A percentile compares a stretch with the other conserved stretches of the same genome.
Evolutionary conservation across 2,797 vertebrate genomes (phyloP).

Genomic region (Bradypodion pumilum): DNA sequence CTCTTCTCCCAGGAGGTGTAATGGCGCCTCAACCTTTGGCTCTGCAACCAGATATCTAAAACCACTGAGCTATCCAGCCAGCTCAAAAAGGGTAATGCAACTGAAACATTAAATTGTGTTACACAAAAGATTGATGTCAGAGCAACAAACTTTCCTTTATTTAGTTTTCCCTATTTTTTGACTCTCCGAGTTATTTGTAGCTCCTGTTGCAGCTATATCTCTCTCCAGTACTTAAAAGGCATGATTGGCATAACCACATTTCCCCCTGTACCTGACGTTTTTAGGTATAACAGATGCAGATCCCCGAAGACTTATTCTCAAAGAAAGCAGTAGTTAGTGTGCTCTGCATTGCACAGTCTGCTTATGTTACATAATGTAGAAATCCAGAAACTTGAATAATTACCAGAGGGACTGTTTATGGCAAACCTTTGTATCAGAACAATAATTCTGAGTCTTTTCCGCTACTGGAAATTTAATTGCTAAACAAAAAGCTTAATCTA

Average conservation of each 20-base stretch:
- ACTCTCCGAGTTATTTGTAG: not conserved
- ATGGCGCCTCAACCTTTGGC: too few relatives aligned
- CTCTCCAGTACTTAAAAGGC: not conserved
- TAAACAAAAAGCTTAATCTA: not conserved
- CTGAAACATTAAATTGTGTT: not conserved
- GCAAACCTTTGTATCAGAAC: not conserved
- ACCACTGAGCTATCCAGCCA: too few relatives aligned
- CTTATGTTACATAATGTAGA: conserved; percentile 6
- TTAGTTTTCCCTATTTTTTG: not conserved
- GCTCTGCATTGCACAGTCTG: not conserved
- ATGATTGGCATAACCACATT: not conserved
- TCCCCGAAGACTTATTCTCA: not conserved
- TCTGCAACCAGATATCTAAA: too few relatives aligned
- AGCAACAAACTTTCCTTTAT: not conserved
- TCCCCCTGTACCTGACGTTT: not conserved
- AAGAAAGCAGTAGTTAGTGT: not conserved
- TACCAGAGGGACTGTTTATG: not conserved
- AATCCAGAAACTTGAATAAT: conserved; percentile 2
- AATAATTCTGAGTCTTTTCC: not conserved
- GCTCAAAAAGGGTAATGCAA: not conserved
- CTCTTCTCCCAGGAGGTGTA: too few relatives aligned
- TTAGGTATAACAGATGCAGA: not conserved
- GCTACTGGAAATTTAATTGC: not conserved
- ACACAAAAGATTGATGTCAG: not conserved
- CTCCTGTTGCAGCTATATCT: not conserved